Evolutionary conservation across 2,888 invertebrate species (phyloP), one percentile per base, ranked within the genome.

Genomic region (Tenthredo scrophulariae): DNA sequence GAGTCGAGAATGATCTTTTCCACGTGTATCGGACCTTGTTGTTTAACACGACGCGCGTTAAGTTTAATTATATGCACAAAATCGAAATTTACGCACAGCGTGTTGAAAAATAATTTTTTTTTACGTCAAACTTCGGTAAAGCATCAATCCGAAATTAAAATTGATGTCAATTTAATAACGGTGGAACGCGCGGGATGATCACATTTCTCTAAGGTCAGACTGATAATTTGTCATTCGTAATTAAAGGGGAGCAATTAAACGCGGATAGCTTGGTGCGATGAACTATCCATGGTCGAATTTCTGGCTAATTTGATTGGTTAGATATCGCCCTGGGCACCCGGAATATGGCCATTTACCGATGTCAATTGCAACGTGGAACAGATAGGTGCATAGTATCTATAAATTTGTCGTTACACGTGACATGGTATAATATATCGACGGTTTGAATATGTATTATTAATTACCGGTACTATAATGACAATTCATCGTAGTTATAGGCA

Each of bases 161-260:
- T 72, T 37, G 3, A 72, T 18, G 37, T 9, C 9, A 15, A 43
- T 18, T 13, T 43, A 43, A 43, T 18, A n/a, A 29, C n/a, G 40
- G 5, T 4, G 72, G n/a, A 70, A 70, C 9, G 26, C 43, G 40
- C n/a, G 33, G 10, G 4, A 40, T 29, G 10, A 46, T 74, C 9
- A 26, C 15, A 77, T 77, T 33, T 54, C 77, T 77, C 50, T 15
- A 77, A 77, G 77, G 50, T 33, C 13, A 54, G 6, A 37, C 26
- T 54, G 29, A 77, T 80, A 26, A 80, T 33, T 80, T 80, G 80
- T 37, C 58, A 80, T 62, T 80, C 40, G 62, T 80, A 62, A 62
- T 80, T 80, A 80, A 37, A 40, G 62, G n/a, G 46, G 29, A 33
- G 54, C 77, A 77, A 77, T 77, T 77, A 33, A 54, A 50, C 77